Percentiles rank a stretch among this genome's conserved stretches.
These are phyloP conservation scores for Plutella xylostella DNA, from an alignment of 2,888 invertebrate species.

Conservation along the genomic window DNA sequence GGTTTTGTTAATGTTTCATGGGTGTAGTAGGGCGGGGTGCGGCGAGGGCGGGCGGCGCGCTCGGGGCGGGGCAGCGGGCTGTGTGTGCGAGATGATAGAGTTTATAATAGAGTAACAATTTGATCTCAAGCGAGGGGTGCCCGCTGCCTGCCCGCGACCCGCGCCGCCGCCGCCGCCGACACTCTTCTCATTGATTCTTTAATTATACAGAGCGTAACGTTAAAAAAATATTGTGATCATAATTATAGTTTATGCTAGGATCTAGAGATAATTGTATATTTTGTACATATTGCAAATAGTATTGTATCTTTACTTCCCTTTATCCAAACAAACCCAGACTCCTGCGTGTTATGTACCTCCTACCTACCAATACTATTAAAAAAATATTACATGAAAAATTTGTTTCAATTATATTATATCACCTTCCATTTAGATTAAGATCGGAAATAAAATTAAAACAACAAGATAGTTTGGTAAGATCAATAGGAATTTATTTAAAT, in stretches of 20 bases:
- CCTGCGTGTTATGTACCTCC: constrained; percentile 72
- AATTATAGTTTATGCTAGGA: constrained; percentile 63
- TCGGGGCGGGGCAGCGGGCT: constrained; percentile 35
- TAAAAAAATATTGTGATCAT: constrained; percentile 69
- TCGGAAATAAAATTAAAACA: neutral
- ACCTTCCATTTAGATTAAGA: neutral
- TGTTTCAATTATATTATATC: constrained; percentile 24
- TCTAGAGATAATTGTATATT: constrained; percentile 66
- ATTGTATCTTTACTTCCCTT: constrained; percentile 69
- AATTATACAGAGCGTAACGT: constrained; percentile 51
- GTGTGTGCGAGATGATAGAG: constrained; percentile 59
- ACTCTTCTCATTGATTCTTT: constrained; percentile 21
- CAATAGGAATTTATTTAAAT: no score
- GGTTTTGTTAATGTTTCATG: constrained; percentile 40
- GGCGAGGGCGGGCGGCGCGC: constrained; percentile 11
- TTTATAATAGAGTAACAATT: constrained; percentile 63
- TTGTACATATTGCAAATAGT: constrained; percentile 71
- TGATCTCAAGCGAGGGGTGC: constrained; percentile 70
- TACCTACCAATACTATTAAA: constrained; percentile 73
- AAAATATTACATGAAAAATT: constrained; percentile 62
- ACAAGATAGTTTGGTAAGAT: neutral
- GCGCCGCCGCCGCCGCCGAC: constrained; percentile 22
- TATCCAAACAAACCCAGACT: constrained; percentile 66
- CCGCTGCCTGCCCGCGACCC: constrained; percentile 36
- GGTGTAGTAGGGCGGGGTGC: neutral